Evolutionary conservation across 2,888 invertebrate species (phyloP).

Genomic region (Caenorhabditis sinica): DNA sequence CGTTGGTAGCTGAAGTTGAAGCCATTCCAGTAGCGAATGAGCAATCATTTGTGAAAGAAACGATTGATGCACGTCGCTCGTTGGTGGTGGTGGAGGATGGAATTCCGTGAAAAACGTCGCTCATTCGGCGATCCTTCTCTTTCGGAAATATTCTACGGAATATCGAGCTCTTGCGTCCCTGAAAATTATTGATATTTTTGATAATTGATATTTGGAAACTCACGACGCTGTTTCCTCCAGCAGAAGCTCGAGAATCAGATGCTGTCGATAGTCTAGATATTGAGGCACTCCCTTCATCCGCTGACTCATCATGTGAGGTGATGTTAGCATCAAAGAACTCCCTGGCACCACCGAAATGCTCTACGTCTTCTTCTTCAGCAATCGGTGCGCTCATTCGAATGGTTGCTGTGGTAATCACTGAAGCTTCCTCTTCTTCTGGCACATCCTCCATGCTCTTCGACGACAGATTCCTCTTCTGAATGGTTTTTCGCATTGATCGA

Average conservation of each 20-base stretch:
- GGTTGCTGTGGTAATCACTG: conserved; percentile 14
- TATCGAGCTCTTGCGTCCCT: conserved; percentile 55
- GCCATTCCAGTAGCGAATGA: conserved; percentile 8
- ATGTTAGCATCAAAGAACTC: conserved; percentile 50
- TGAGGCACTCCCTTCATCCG: conserved; percentile 44
- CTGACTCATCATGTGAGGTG: conserved; percentile 29
- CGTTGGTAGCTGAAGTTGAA: conserved; percentile 15
- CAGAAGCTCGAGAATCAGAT: conserved; percentile 26
- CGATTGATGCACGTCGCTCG: conserved; percentile 39
- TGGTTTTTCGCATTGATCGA: conserved; percentile 49
- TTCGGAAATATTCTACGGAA: conserved; percentile 49
- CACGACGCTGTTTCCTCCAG: conserved; percentile 38
- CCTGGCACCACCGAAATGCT: conserved; percentile 48
- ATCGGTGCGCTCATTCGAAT: conserved; percentile 39
- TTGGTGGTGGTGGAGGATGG: not conserved
- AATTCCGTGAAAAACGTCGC: conserved; percentile 35
- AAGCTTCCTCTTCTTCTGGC: conserved; percentile 59
- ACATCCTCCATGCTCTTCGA: conserved; percentile 63
- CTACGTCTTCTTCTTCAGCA: conserved; percentile 43
- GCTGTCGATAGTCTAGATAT: conserved; percentile 44
- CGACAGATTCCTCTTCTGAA: conserved; percentile 38
- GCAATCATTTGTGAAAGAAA: conserved; percentile 51
- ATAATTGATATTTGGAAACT: too few species aligned
- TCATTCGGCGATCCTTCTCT: conserved; percentile 51
- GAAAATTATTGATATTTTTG: not conserved